Percentiles rank a stretch among this genome's conserved stretches.
These are phyloP conservation scores for Zaprionus gabonicus DNA, from an alignment of 1,140 invertebrate genomes.

Conservation along the genomic window DNA sequence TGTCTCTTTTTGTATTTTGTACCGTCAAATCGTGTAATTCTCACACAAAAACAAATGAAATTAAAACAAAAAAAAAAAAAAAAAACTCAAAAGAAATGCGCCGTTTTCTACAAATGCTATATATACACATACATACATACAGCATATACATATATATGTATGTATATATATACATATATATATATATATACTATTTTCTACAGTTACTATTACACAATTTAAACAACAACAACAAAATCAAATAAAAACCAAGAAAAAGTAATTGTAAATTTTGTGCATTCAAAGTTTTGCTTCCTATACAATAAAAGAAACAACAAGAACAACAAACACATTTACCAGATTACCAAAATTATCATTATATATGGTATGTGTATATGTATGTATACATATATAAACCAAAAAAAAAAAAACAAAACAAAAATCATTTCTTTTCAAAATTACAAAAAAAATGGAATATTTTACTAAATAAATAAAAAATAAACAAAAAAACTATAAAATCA, in stretches of 20 bases:
- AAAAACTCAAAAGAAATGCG: slow-evolving; percentile 38
- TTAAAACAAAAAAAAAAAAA: slow-evolving; percentile 31
- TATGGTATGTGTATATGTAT: slow-evolving; percentile 48
- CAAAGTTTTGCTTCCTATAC: slow-evolving; percentile 72
- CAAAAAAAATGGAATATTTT: slow-evolving; percentile 64
- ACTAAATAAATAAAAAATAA: slow-evolving; percentile 69
- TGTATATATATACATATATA: slow-evolving; percentile 38
- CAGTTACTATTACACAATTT: slow-evolving; percentile 62
- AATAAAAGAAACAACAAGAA: slow-evolving; percentile 60
- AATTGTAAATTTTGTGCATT: slow-evolving; percentile 63
- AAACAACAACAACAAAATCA: slow-evolving; percentile 39
- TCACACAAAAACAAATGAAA: slow-evolving; percentile 53
- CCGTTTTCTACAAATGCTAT: slow-evolving; percentile 59
- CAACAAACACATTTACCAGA: slow-evolving; percentile 52
- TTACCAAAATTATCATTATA: slow-evolving; percentile 61
- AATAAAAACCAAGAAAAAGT: slow-evolving; percentile 30
- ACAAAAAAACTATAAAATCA: slow-evolving; percentile 61
- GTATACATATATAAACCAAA: slow-evolving; percentile 52
- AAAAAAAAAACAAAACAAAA: slow-evolving; percentile 52
- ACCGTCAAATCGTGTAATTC: slow-evolving; percentile 79
- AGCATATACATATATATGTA: slow-evolving; percentile 34
- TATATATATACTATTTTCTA: slow-evolving; percentile 63
- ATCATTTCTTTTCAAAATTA: slow-evolving; percentile 56
- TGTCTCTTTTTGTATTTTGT: slow-evolving; percentile 79
- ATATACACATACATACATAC: slow-evolving; percentile 37